Evolutionary conservation across 2,113 vertebrate species (phyloP).

Genomic region (Fregetta grallaria): DNA sequence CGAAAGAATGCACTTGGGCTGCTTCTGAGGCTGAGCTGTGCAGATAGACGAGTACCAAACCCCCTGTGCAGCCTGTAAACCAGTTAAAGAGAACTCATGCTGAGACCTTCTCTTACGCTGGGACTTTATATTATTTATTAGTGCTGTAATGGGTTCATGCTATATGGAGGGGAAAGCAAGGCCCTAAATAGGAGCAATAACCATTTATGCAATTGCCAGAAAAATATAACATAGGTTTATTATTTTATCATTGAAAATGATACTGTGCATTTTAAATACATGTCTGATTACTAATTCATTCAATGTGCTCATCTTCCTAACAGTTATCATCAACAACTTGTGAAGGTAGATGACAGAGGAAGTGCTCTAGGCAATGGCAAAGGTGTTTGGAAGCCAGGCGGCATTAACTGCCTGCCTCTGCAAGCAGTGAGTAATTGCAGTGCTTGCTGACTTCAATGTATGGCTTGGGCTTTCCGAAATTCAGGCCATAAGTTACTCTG

Average conservation of each 20-base stretch:
- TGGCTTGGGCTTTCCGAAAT: neutral
- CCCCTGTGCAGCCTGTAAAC: neutral
- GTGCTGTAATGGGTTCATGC: neutral
- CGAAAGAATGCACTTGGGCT: neutral
- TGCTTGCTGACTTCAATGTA: neutral
- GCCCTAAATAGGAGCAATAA: neutral
- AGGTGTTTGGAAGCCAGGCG: neutral
- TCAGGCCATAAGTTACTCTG: neutral
- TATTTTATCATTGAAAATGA: neutral
- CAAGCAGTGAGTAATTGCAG: neutral
- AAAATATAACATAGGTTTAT: neutral
- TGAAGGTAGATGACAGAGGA: neutral
- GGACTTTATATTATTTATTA: neutral
- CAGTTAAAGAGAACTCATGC: neutral
- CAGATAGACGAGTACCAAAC: rapidly evolving
- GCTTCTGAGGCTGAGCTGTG: neutral
- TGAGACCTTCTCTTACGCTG: neutral
- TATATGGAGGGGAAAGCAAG: neutral
- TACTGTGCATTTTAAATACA: neutral
- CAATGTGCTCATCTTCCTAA: neutral
- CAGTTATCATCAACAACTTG: neutral
- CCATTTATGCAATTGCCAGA: neutral
- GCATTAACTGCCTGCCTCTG: neutral
- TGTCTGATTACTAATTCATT: neutral
- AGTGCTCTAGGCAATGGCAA: neutral